A percentile compares a stretch with the other conserved stretches of the same genome.
phyloP scores from a whole-genome alignment of 2,113 vertebrate genomes.

The Ginglymostoma cirratum region DNA sequence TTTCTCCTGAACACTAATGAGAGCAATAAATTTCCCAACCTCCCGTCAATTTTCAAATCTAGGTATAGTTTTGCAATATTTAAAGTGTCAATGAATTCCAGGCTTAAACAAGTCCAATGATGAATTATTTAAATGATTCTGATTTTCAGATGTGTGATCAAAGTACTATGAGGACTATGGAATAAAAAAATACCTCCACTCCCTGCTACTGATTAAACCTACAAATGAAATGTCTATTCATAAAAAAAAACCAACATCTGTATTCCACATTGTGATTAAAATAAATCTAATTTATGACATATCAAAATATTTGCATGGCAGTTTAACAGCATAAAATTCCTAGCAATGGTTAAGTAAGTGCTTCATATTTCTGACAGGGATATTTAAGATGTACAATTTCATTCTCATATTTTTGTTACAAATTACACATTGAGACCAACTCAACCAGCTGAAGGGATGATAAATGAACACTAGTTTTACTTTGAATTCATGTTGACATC shows the following conservation, averaged over 20 bases:
- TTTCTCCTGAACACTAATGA: not conserved
- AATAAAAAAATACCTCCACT: not conserved
- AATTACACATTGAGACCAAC: not conserved
- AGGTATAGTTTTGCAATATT: not conserved
- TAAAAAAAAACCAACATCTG: not conserved
- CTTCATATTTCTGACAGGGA: not conserved
- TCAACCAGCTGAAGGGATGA: not conserved
- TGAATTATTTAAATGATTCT: not conserved
- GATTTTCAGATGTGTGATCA: slow-evolving; percentile 8
- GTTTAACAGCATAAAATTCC: not conserved
- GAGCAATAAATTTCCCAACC: not conserved
- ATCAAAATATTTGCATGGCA: not conserved
- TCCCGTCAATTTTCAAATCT: not conserved
- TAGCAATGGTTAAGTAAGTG: not conserved
- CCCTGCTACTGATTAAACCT: not conserved
- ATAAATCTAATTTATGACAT: not conserved
- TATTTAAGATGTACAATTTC: not conserved
- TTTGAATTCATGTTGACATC: slow-evolving; percentile 1
- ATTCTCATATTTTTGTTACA: not conserved
- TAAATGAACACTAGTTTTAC: not conserved
- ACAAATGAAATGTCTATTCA: not conserved
- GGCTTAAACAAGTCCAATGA: not conserved
- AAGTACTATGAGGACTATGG: not conserved
- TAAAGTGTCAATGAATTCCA: not conserved
- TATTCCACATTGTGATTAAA: not conserved